These are phyloP conservation scores for Chelidonichthys spinosus DNA, from an alignment of 2,797 vertebrate genomes.

Conservation along the genomic window DNA sequence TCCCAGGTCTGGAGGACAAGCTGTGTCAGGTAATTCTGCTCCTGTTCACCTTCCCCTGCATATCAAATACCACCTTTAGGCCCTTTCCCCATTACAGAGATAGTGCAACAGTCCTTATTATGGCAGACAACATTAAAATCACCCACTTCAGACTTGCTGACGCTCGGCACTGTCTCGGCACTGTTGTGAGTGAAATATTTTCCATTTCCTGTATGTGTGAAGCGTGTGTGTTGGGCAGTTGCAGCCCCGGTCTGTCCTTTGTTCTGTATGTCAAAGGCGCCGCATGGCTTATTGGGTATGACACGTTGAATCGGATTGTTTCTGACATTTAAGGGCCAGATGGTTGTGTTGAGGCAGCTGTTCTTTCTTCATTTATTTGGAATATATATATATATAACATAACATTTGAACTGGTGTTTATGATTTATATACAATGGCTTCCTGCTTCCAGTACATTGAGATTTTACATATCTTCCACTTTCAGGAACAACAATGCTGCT, in stretches of 20 bases:
- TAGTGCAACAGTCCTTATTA: constrained; percentile 25
- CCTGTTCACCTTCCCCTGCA: constrained; percentile 34
- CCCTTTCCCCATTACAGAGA: constrained; percentile 30
- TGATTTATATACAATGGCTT: constrained; percentile 13
- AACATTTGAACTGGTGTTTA: constrained; percentile 23
- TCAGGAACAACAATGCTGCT: background rate
- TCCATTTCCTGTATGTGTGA: constrained; percentile 17
- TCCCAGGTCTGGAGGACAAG: constrained; percentile 31
- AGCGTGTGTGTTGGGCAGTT: constrained; percentile 13
- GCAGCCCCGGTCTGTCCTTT: constrained; percentile 1
- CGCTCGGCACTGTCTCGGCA: constrained; percentile 9
- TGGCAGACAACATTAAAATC: constrained; percentile 37
- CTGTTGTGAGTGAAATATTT: constrained; percentile 23
- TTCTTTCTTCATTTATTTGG: constrained; percentile 32
- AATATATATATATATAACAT: background rate
- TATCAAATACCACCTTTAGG: constrained; percentile 44
- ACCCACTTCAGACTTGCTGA: constrained; percentile 14
- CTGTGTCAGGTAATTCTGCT: constrained; percentile 40
- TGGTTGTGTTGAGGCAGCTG: constrained; percentile 26
- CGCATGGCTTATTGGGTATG: constrained; percentile 4
- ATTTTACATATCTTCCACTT: background rate
- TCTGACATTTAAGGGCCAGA: constrained; percentile 32
- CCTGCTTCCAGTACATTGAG: background rate
- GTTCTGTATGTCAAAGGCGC: background rate
- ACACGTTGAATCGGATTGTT: constrained; percentile 26